Percentiles rank a stretch among this genome's conserved stretches.
phyloP scores from a whole-genome alignment of 1,140 invertebrate genomes.

The Pseudoatta argentina region DNA sequence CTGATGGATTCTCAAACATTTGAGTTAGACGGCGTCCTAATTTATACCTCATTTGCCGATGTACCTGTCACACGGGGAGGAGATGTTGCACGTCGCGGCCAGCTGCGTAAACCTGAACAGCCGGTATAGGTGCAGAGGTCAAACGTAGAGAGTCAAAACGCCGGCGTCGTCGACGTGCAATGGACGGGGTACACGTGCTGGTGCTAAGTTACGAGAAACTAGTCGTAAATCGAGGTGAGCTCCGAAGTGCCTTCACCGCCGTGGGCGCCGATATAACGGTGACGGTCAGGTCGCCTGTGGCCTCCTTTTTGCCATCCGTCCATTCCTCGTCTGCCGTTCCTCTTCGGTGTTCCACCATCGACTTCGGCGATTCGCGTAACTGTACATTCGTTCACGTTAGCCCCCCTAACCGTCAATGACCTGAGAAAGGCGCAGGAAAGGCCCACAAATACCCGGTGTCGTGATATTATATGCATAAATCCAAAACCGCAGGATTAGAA shows the following conservation, averaged over 20 bases:
- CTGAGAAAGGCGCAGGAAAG: conserved; percentile 33
- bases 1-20: not conserved
- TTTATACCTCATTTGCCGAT: conserved; percentile 26
- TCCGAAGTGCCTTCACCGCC: conserved; percentile 79
- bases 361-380: conserved; percentile 80
- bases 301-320: conserved; percentile 79
- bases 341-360: conserved; percentile 47
- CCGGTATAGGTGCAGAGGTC: conserved; percentile 70
- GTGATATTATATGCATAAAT: conserved; percentile 23
- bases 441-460: conserved; percentile 48
- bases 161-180: not conserved
- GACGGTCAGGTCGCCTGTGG: conserved; percentile 80
- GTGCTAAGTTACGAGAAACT: conserved; percentile 72
- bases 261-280: conserved; percentile 84
- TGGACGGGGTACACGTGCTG: conserved; percentile 56
- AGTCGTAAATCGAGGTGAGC: conserved; percentile 78
- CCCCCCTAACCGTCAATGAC: conserved; percentile 33
- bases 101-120: conserved; percentile 66
- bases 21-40: conserved; percentile 39
- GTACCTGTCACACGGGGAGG: conserved; percentile 46
- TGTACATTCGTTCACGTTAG: conserved; percentile 76
- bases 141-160: conserved; percentile 71
- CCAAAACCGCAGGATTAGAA: conserved; percentile 9
- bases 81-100: conserved; percentile 27
- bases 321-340: conserved; percentile 37